Conservation (phyloP, 2,888 invertebrate genomes). For the Myopa testacea region DNA sequence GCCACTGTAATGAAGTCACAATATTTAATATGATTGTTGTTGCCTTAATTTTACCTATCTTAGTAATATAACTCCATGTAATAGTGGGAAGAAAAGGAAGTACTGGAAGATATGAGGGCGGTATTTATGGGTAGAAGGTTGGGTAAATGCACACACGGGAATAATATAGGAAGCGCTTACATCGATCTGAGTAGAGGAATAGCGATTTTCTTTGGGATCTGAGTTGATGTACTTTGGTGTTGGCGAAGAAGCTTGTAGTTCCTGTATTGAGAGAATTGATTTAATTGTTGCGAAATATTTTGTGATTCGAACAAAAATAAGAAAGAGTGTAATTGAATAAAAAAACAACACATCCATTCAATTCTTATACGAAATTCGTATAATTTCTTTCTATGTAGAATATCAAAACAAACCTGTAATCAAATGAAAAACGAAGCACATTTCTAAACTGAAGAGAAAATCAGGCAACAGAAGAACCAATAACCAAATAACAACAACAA, state of each 20-base stretch:
- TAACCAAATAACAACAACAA: too few relatives aligned
- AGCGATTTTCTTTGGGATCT: slow-evolving; percentile 65
- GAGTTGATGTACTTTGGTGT: slow-evolving; percentile 63
- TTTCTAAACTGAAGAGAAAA: neutral
- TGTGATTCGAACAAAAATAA: too few relatives aligned
- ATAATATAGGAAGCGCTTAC: slow-evolving; percentile 55
- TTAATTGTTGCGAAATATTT: neutral
- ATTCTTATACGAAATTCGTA: too few relatives aligned
- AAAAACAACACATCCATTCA: neutral
- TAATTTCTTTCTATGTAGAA: neutral
- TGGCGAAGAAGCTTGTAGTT: slow-evolving; percentile 59
- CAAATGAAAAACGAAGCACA: neutral
- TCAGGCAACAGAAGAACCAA: too few relatives aligned
- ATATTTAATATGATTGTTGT: too few relatives aligned
- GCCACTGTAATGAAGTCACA: too few relatives aligned
- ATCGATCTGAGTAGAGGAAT: slow-evolving; percentile 67
- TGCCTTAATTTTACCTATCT: too few relatives aligned
- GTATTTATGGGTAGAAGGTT: too few relatives aligned
- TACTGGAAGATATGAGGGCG: too few relatives aligned
- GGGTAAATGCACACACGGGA: too few relatives aligned
- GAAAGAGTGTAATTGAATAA: neutral
- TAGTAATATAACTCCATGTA: too few relatives aligned
- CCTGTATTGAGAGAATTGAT: slow-evolving; percentile 51
- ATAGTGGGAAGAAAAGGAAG: too few relatives aligned
- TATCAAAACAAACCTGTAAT: neutral